Conservation (phyloP, 2,888 invertebrate species). For the Baccha elongata region DNA sequence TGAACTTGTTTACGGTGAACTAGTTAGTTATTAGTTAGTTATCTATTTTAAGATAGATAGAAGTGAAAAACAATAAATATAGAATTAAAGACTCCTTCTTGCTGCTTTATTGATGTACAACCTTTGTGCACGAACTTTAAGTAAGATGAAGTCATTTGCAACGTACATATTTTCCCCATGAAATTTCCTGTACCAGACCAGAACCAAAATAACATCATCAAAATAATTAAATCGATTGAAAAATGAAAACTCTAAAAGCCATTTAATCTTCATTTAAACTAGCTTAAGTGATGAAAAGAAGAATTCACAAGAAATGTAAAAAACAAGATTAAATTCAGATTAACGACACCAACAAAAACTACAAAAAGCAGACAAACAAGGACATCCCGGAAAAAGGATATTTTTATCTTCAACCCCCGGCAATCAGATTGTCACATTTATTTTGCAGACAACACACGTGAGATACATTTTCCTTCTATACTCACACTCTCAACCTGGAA, state of each 20-base stretch:
- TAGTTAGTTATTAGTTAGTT: too few species aligned
- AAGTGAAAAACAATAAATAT: too few species aligned
- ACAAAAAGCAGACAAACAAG: conserved; percentile 2
- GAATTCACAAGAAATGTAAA: not conserved
- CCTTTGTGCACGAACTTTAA: too few species aligned
- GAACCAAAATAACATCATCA: not conserved
- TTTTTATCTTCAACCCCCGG: conserved; percentile 35
- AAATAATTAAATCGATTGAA: not conserved
- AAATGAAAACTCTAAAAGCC: too few species aligned
- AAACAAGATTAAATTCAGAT: not conserved
- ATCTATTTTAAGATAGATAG: too few species aligned
- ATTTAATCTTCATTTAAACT: not conserved
- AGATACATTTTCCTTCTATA: not conserved
- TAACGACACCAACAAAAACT: not conserved
- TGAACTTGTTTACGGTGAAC: too few species aligned
- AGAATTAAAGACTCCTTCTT: too few species aligned
- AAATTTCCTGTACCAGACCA: too few species aligned
- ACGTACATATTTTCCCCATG: too few species aligned
- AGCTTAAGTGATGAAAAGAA: not conserved
- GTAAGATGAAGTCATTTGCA: too few species aligned
- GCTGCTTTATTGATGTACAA: too few species aligned
- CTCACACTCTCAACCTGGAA: not conserved
- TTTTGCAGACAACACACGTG: conserved; percentile 25
- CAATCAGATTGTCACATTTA: conserved; percentile 52
- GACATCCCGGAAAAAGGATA: conserved; percentile 1